Percentiles rank a stretch among this genome's conserved stretches.
Evolutionary conservation across 2,888 invertebrate genomes (phyloP).

Genomic region (Pollenia griseotomentosa): DNA sequence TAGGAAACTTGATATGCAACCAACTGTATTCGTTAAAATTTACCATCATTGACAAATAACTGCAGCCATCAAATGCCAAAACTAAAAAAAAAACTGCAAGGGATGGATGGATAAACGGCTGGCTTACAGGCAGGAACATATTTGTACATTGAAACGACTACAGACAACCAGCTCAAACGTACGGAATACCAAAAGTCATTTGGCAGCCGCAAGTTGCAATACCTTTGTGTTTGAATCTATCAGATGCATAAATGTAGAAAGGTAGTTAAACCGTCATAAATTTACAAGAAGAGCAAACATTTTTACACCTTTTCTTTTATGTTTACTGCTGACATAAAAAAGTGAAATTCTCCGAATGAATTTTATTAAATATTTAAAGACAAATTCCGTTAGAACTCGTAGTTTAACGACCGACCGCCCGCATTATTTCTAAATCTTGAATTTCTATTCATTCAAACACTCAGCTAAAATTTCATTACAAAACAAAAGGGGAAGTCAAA

Average conservation of each 20-base stretch:
- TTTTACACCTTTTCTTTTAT: constrained; percentile 67
- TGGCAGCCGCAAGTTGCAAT: constrained; percentile 56
- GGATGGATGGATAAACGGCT: constrained; percentile 15
- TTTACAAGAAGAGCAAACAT: constrained; percentile 52
- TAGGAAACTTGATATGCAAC: constrained; percentile 56
- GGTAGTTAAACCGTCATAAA: constrained; percentile 38
- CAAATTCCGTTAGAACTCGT: constrained; percentile 63
- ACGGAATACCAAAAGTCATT: constrained; percentile 69
- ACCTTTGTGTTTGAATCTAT: background rate
- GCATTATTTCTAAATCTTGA: constrained; percentile 54
- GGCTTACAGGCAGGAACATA: constrained; percentile 5
- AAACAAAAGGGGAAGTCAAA: background rate
- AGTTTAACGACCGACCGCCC: constrained; percentile 55
- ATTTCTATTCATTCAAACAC: constrained; percentile 9
- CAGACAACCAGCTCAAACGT: constrained; percentile 40
- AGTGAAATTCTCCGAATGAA: constrained; percentile 43
- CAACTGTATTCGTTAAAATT: background rate
- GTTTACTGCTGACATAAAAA: constrained; percentile 38
- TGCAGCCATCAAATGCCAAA: constrained; percentile 53
- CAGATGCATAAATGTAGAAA: too few relatives aligned
- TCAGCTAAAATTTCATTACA: constrained; percentile 35
- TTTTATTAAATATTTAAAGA: constrained; percentile 49
- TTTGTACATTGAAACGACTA: constrained; percentile 14
- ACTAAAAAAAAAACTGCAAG: constrained; percentile 12
- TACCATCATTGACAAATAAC: constrained; percentile 55